Evolutionary conservation across 2,797 vertebrate species (phyloP).

Genomic region (Eutrigla gurnardus): DNA sequence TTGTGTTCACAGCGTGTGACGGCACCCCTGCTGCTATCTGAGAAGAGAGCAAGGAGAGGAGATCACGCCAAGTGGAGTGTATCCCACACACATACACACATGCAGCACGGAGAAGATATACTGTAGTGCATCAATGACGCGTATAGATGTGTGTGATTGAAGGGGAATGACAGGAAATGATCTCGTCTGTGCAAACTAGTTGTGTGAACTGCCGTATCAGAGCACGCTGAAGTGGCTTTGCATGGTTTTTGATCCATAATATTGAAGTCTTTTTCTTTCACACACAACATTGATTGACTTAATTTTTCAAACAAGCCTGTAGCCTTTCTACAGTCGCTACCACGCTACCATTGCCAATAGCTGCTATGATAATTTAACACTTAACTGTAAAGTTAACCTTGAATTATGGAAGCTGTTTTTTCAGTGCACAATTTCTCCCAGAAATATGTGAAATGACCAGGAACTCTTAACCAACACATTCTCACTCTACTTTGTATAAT

Average conservation of each 20-base stretch:
- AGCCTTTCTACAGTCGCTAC: not conserved
- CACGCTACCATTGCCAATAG: too few species aligned
- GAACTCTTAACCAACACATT: too few species aligned
- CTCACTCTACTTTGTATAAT: too few species aligned
- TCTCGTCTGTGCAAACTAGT: constrained; percentile 2
- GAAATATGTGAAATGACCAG: too few species aligned
- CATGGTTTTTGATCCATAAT: not conserved
- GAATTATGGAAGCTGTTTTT: too few species aligned
- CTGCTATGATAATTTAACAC: too few species aligned
- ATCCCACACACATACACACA: not conserved
- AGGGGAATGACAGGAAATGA: constrained; percentile 11
- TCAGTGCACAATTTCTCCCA: too few species aligned
- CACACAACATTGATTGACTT: constrained; percentile 8
- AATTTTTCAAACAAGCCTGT: not conserved
- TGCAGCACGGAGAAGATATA: not conserved
- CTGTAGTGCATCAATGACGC: constrained; percentile 3
- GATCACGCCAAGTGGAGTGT: constrained; percentile 6
- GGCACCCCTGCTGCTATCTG: constrained; percentile 56
- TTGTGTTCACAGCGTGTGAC: constrained; percentile 65
- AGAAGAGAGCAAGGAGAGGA: constrained; percentile 19
- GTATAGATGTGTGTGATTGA: constrained; percentile 24
- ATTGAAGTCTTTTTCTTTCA: constrained; percentile 17
- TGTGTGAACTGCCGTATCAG: constrained; percentile 11
- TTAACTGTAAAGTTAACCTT: too few species aligned
- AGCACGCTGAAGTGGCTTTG: not conserved